phyloP scores from a whole-genome alignment of 2,797 vertebrate genomes.

The Poeciliopsis infans region DNA sequence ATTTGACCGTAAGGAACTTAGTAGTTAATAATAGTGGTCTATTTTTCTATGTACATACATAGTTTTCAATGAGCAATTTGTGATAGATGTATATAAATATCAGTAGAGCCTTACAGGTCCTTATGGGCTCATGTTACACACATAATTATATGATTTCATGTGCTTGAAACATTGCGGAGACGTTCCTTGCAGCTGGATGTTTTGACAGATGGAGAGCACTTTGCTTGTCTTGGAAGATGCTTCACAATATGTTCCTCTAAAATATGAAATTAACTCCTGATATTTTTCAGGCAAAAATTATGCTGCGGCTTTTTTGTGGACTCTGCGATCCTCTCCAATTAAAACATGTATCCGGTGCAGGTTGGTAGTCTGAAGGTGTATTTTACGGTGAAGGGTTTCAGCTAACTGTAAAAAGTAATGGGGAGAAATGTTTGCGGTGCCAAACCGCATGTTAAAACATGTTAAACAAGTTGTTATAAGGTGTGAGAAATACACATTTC shows the following conservation, averaged over 20 bases:
- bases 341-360: conserved; percentile 6
- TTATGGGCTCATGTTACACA: conserved; percentile 13
- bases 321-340: background rate
- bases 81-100: background rate
- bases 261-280: conserved; percentile 20
- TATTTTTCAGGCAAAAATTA: conserved; percentile 33
- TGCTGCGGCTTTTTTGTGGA: background rate
- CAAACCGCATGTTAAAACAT: conserved; percentile 9
- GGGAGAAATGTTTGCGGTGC: conserved; percentile 25
- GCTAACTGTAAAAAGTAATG: conserved; percentile 8
- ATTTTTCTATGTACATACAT: no score
- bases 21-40: no score
- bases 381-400: conserved; percentile 11
- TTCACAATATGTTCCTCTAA: conserved; percentile 11
- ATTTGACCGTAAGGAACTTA: no score
- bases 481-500: background rate
- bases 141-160: conserved; percentile 24
- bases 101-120: conserved; percentile 1
- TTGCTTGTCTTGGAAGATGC: conserved; percentile 15
- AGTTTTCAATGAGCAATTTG: no score
- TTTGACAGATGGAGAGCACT: conserved; percentile 35
- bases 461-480: background rate
- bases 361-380: background rate
- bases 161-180: background rate
- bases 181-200: conserved; percentile 11